Conservation (phyloP, 2,888 invertebrate species). For the Macrosiphum euphorbiae region DNA sequence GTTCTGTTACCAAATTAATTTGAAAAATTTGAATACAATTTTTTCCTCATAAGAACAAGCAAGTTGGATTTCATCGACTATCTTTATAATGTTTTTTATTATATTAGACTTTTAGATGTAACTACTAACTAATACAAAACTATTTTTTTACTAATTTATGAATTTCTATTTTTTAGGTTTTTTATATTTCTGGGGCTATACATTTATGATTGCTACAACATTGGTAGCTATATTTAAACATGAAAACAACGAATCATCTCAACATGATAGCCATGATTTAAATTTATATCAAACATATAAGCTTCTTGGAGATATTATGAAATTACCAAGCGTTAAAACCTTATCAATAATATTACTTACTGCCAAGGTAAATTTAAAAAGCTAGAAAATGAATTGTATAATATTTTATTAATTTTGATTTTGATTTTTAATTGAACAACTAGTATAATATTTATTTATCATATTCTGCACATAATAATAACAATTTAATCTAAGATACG, state of each 20-base stretch:
- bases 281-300: slow-evolving; percentile 80
- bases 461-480: not conserved
- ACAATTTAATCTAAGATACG: not conserved
- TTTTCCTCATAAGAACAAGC: not conserved
- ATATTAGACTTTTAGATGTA: not conserved
- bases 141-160: slow-evolving; percentile 28
- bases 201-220: slow-evolving; percentile 91
- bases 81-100: not conserved
- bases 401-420: not conserved
- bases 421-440: not conserved
- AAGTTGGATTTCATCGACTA: not conserved
- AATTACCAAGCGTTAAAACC: slow-evolving; percentile 84
- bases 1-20: not conserved
- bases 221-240: slow-evolving; percentile 70
- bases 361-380: slow-evolving; percentile 57
- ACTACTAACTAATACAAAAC: too few species aligned
- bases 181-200: slow-evolving; percentile 93
- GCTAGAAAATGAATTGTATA: not conserved
- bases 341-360: slow-evolving; percentile 88
- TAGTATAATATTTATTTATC: not conserved
- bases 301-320: slow-evolving; percentile 85
- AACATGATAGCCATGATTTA: slow-evolving; percentile 61
- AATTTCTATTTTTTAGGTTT: slow-evolving; percentile 78
- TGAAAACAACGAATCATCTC: slow-evolving; percentile 65
- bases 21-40: not conserved